Percentiles rank a stretch among this genome's conserved stretches.
Evolutionary conservation across 2,888 invertebrate species (phyloP).

Genomic region (Hypomecis atomaria): DNA sequence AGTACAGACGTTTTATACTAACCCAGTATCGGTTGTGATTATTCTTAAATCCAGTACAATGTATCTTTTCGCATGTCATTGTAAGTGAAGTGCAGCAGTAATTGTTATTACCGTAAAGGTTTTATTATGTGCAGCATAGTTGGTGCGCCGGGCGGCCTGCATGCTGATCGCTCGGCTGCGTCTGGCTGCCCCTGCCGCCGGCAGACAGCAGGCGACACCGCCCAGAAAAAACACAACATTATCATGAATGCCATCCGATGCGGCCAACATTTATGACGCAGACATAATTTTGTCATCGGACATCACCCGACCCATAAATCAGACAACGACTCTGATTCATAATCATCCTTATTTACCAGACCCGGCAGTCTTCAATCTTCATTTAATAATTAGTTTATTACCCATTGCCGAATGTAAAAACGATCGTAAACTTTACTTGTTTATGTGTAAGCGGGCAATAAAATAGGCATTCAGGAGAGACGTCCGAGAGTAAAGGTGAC

Average conservation of each 20-base stretch:
- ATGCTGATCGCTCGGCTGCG: conserved; percentile 29
- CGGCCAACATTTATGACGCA: conserved; percentile 64
- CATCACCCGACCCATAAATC: conserved; percentile 59
- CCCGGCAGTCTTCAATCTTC: conserved; percentile 54
- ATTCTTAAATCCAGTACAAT: not conserved
- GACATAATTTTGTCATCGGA: conserved; percentile 67
- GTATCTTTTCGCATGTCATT: not conserved
- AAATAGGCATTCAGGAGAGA: conserved; percentile 70
- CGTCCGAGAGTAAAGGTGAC: conserved; percentile 77
- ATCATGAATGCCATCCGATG: conserved; percentile 63
- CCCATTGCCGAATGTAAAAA: conserved; percentile 65
- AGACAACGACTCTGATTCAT: conserved; percentile 57
- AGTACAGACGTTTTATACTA: too few species aligned
- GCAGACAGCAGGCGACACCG: conserved; percentile 52
- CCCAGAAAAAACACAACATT: conserved; percentile 62
- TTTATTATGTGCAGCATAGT: conserved; percentile 37
- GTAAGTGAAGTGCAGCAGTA: conserved; percentile 21
- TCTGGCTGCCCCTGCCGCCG: conserved; percentile 28
- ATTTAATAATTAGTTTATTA: conserved; percentile 69
- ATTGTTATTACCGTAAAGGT: conserved; percentile 38
- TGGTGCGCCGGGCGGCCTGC: conserved; percentile 22
- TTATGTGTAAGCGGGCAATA: conserved; percentile 73
- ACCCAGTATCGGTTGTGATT: not conserved
- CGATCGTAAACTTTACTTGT: conserved; percentile 67
- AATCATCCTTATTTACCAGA: conserved; percentile 56